Evolutionary conservation across 2,797 vertebrate genomes (phyloP), one percentile per base, ranked within the genome.

Genomic region (Chelonia mydas): DNA sequence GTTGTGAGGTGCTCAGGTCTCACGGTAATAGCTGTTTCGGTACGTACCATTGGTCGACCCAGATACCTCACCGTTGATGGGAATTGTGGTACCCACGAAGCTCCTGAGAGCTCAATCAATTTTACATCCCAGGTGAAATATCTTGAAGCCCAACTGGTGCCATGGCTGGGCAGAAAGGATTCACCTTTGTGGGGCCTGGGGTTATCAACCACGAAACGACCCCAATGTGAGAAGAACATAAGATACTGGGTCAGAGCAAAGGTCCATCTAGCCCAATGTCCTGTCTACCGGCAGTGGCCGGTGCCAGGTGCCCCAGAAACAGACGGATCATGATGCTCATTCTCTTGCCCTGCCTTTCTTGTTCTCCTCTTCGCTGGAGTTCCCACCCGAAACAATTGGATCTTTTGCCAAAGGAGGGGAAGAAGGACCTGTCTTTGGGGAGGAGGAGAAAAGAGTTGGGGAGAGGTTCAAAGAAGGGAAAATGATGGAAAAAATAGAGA

Each of bases 361-460:
- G 11, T n/a, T 10, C 31, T 61, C 59, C 41, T 7, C 41, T 10
- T 7, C 10, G 2, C 16, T 5, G 33, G 28, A 51, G 28, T 33
- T 53, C 5, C 27, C 19, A 16, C 47, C 27, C 3, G 2, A 19
- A 45, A n/a, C 15, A 51, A 10, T 9, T 4, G 10, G 49, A 2
- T 65, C 25, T 50, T 31, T 21, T 33, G 47, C 50, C 27, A 33
- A 45, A 19, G 50, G 16, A 16, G 31, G 33, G 50, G 45, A 80
- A 23, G 27, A 80, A 53, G 78, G 28, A 13, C 45, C 13, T 19
- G 49, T n/a, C 51, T 33, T 11, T 6, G 78, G 49, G 47, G 8
- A 19, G 45, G 28, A 16, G 78, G 28, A 25, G 47, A 47, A 19
- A 31, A 45, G 21, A 10, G 31, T 25, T 11, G 13, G 21, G 47